Base-by-base conservation (phyloP, 2,888 invertebrate species). In the Phyto melanocephala region DNA sequence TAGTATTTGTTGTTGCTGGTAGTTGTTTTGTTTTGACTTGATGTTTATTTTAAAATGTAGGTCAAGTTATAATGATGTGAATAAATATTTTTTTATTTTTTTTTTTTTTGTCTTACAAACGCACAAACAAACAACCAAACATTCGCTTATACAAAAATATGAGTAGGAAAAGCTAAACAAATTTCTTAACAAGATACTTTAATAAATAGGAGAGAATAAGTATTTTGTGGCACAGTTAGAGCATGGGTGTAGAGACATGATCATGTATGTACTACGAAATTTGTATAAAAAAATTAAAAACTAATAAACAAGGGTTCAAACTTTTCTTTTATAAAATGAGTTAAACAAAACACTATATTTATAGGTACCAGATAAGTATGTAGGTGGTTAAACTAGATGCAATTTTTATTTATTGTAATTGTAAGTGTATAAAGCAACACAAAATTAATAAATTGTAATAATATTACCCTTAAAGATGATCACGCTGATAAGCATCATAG, bases 11-110 rank as follows among this genome's bases (percentile, higher is more conserved):
- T 63, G 74, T 52, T 65, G 62, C 47, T 71, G 54, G 72, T 62
- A 54, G 72, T 15, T 65, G 81, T 68, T 81, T 72, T 52, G 86
- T 88, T 68, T 79, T 78, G 71, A 80, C 77, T 75, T 63, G 71
- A 70, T 63, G 81, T 77, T 80, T 70, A 35, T 77, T 80, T 89
- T 88, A 86, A 88, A 89, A 89, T 89, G 89, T 89, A 86, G 89
- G 89, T 89, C 90, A 89, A 89, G 89, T 88, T 89, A 87, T 89
- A 88, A 87, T 86, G 85, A 85, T 83, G 78, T 79, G 75, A 65
- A 79, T 72, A 71, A 67, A 72, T 79, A 37, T 75, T 17, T 56
- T 35, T 58, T 58, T 45, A 17, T 47, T n/a, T n/a, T n/a, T n/a
- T n/a, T n/a, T n/a, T n/a, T n/a, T n/a, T n/a, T n/a, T n/a, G n/a